Evolutionary conservation across 2,113 vertebrate species (phyloP), one percentile per base, ranked within the genome.

Genomic region (Chionomys nivalis): DNA sequence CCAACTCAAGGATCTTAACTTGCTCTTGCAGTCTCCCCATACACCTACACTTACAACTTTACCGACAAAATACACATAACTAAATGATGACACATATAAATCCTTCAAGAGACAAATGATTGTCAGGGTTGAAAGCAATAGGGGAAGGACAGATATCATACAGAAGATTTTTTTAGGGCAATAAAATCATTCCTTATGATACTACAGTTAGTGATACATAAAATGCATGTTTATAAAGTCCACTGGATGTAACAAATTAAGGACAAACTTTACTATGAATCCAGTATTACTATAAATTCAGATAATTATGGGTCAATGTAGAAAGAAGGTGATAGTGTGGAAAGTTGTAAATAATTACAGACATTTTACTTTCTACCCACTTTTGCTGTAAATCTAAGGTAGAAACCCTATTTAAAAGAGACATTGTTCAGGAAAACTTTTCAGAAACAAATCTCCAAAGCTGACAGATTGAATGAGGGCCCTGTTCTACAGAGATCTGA

Each of bases 371-470:
- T 95, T 68, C 21, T 55, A 90, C 9, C 77, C 44, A 78, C 21
- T 68, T 96, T 91, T 96, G 2, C 5, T 87, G 39, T 82, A 52
- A 89, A 81, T 33, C 9, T 94, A 42, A 91, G 93, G 90, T 28
- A 77, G 33, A 93, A 49, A 31, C 28, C 81, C 47, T 70, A 87
- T 70, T 79, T 44, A 92, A 81, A 76, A 36, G 81, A 85, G 58
- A 96, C 81, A 88, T 55, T 89, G 5, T 19, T 87, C 86, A 86
- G 7, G 47, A 93, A 12, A 24, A 47, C 9, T 58, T 85, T 28
- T 89, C 16, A 76, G 81, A 82, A 26, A 85, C 58, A 96, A 87
- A 68, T 79, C 92, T 96, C 24, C 79, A 68, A 66, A 91, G 3
- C 19, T 91, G 33, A 68, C 44, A 96, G 75, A 83, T 55, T 73